A percentile compares a stretch with the other conserved stretches of the same genome.
phyloP scores from a whole-genome alignment of 1,140 invertebrate species.

The Metaphire vulgaris region DNA sequence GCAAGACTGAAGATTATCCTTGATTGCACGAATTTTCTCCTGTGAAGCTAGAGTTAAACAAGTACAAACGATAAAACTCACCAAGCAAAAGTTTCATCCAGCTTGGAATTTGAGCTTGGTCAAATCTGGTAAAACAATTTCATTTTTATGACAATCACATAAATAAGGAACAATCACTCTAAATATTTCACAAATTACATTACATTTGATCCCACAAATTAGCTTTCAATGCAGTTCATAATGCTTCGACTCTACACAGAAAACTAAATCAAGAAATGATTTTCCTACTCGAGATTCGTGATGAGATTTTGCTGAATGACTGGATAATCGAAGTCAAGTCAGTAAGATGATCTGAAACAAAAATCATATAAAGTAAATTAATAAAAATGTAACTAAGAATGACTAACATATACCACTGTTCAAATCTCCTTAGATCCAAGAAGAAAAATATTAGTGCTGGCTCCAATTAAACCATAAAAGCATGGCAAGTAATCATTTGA shows the following conservation, averaged over 20 bases:
- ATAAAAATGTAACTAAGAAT: conserved; percentile 21
- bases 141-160: neutral
- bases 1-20: conserved; percentile 81
- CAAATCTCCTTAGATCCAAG: too few species aligned
- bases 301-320: conserved; percentile 73
- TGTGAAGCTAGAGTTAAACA: conserved; percentile 61
- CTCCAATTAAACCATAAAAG: too few species aligned
- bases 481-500: too few species aligned
- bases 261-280: too few species aligned
- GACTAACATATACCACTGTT: neutral
- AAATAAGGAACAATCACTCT: neutral
- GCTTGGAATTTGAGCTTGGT: neutral
- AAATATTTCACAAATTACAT: too few species aligned
- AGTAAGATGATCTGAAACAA: conserved; percentile 72
- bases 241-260: too few species aligned
- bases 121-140: conserved; percentile 7
- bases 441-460: too few species aligned
- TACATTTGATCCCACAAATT: too few species aligned
- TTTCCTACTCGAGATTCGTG: conserved; percentile 61
- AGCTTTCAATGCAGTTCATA: too few species aligned
- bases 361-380: too few species aligned
- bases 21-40: conserved; percentile 73
- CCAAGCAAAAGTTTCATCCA: neutral
- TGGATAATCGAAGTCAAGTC: conserved; percentile 81
- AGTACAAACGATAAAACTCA: conserved; percentile 22